Evolutionary conservation across 2,113 vertebrate species (phyloP), one percentile per base, ranked within the genome.

Genomic region (Rallus limicola): DNA sequence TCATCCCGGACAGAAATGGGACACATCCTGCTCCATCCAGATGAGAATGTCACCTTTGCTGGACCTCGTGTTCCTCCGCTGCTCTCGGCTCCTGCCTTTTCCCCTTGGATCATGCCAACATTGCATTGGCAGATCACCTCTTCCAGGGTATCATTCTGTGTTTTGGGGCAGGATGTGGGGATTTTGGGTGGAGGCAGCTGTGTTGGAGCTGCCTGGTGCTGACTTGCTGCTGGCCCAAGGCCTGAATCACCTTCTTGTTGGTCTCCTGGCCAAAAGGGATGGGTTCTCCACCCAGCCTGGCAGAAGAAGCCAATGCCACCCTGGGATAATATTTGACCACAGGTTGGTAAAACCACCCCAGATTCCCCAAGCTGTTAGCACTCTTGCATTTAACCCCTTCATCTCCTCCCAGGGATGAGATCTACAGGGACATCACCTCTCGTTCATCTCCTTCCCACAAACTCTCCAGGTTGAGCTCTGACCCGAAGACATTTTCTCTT

Each of bases 21-120:
- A 59, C 0, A 1, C 0, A 6, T 18, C 40, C 0, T 0, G 28
- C 74, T 86, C 42, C 53, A 7, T 18, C 1, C 0, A 3, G 48
- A 17, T 5, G 28, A 48, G 70, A 60, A 12, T 0, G 4, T 16
- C 10, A 4, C 40, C 7, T 60, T 56, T 0, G 2, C 11, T 17
- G 64, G 26, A 17, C 56, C 34, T 55, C 0, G 1, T 6, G 60
- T 63, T 55, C 58, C 55, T 46, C 5, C 14, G 4, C 17, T 46
- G 31, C 50, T 29, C 7, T 1, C 62, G 20, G 19, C 60, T 84
- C 19, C 44, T 60, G 15, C 80, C 40, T 50, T 68, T 62, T 44
- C 28, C 55, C 55, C 18, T 56, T 29, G 48, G 55, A 29, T 79
- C 40, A n/a, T 9, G 44, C 25, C 68, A 38, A 29, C 0, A 0